A percentile compares a stretch with the other conserved stretches of the same genome.
These are phyloP conservation scores for Apaloderma vittatum DNA, from an alignment of 2,113 vertebrate species.

Conservation along the genomic window DNA sequence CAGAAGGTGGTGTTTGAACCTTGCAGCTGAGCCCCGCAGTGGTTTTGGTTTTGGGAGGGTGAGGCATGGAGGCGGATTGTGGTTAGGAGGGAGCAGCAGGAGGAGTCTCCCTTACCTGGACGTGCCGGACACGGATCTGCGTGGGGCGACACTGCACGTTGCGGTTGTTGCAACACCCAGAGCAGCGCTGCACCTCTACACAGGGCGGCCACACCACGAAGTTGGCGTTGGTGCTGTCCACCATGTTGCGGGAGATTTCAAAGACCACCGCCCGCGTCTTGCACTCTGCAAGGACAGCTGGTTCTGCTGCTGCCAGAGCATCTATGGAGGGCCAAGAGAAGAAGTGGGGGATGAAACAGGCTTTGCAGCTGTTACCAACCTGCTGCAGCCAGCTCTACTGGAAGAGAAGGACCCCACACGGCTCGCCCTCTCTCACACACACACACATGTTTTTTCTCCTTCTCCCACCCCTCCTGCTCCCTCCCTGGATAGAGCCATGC, in stretches of 20 bases:
- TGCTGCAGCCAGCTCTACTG: not conserved
- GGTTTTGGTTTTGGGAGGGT: too few relatives aligned
- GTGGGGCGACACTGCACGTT: slow-evolving; percentile 85
- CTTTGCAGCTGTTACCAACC: not conserved
- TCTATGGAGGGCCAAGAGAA: not conserved
- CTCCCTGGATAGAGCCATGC: not conserved
- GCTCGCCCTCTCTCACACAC: not conserved
- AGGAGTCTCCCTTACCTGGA: slow-evolving; percentile 77
- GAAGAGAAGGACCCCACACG: not conserved
- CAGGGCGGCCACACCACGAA: slow-evolving; percentile 93
- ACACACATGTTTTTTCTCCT: not conserved
- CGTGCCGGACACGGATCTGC: slow-evolving; percentile 83
- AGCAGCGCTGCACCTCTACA: slow-evolving; percentile 95
- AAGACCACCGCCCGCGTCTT: slow-evolving; percentile 92
- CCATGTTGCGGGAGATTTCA: slow-evolving; percentile 89
- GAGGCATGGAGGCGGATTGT: not conserved
- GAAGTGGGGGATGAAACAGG: not conserved
- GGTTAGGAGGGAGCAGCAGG: not conserved
- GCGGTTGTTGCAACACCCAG: slow-evolving; percentile 93
- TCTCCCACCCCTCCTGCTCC: not conserved
- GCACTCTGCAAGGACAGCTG: slow-evolving; percentile 88
- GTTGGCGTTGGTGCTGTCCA: slow-evolving; percentile 91
- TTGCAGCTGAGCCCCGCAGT: rapidly evolving
- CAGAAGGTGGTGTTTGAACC: not conserved
- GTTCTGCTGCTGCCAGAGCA: slow-evolving; percentile 78